Percentiles rank a stretch among this genome's conserved stretches.
Conservation (phyloP, 2,113 vertebrate species). For the Sinocyclocheilus rhinocerous region DNA sequence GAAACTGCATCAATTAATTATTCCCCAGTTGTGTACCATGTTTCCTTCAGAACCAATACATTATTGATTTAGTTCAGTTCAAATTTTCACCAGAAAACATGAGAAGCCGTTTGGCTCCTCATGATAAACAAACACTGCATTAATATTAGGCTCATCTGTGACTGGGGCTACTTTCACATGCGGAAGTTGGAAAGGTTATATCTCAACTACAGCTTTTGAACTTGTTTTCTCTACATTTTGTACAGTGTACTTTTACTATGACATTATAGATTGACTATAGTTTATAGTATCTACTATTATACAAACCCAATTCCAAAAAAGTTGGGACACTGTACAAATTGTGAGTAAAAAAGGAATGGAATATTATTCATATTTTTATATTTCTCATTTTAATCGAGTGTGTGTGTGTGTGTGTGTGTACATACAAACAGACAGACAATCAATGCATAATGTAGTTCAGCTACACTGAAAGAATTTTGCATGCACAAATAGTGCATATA, state of each 20-base stretch:
- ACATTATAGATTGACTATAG: no score
- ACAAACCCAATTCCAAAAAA: no score
- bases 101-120: not conserved
- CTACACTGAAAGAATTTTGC: conserved; percentile 1
- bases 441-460: conserved; percentile 19
- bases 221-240: no score
- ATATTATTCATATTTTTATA: no score
- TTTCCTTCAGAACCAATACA: not conserved
- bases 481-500: not conserved
- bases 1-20: not conserved
- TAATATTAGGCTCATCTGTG: not conserved
- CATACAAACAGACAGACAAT: not conserved
- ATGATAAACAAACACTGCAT: not conserved
- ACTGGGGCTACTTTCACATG: not conserved
- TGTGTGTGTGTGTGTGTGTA: no score
- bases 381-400: no score
- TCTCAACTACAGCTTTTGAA: not conserved
- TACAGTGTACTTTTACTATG: no score
- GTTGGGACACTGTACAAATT: no score
- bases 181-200: not conserved
- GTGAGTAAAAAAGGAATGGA: no score
- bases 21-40: not conserved
- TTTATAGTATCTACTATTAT: no score
- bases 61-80: not conserved
- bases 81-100: not conserved